These are phyloP conservation scores for Autographa gamma DNA, from an alignment of 2,888 invertebrate species.

Conservation along the genomic window DNA sequence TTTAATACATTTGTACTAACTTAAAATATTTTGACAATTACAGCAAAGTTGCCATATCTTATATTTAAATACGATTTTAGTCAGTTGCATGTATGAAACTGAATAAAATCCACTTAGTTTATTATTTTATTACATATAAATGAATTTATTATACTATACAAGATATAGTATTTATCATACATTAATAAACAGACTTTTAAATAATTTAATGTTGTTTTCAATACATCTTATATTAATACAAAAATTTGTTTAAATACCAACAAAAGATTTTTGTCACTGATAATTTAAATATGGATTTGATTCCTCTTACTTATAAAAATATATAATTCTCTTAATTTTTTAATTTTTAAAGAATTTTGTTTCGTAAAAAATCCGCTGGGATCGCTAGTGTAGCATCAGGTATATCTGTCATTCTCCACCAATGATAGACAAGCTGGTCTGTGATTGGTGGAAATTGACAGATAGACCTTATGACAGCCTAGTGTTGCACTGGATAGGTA, in stretches of 20 bases:
- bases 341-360: no score
- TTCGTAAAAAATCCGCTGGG: no score
- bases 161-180: background rate
- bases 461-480: no score
- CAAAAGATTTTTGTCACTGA: background rate
- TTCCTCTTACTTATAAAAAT: slow-evolving; percentile 2
- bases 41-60: background rate
- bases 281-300: background rate
- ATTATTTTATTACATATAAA: background rate
- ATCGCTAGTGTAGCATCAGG: no score
- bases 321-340: background rate
- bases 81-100: background rate
- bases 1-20: slow-evolving; percentile 17
- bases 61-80: background rate
- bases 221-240: no score
- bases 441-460: no score
- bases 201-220: no score
- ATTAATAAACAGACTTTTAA: no score
- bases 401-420: no score
- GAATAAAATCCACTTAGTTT: background rate
- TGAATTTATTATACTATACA: background rate
- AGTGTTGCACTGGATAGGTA: no score
- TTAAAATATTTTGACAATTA: background rate
- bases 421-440: no score
- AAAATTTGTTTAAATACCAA: no score